Conservation (phyloP, 2,113 vertebrate species). For the Mobula birostris region DNA sequence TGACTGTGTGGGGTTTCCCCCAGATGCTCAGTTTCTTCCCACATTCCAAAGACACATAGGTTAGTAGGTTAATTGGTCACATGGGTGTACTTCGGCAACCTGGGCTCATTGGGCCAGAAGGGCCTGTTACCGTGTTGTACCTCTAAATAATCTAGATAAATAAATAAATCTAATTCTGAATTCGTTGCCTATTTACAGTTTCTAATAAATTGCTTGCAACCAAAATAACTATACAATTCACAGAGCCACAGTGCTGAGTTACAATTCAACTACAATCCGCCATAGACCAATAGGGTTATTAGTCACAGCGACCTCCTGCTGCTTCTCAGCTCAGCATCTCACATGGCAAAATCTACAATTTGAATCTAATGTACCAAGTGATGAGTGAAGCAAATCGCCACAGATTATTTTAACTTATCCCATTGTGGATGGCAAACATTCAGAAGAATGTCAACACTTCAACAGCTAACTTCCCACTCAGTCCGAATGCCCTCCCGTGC, state of each 20-base stretch:
- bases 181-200: neutral
- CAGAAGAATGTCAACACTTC: neutral
- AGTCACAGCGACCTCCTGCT: neutral
- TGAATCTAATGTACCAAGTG: neutral
- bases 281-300: neutral
- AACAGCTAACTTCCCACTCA: neutral
- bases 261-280: neutral
- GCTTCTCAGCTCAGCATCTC: conserved; percentile 2
- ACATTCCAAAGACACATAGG: too few relatives aligned
- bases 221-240: neutral
- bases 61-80: too few relatives aligned
- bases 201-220: neutral
- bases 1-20: too few relatives aligned
- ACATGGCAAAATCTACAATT: neutral
- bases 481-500: neutral
- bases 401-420: neutral
- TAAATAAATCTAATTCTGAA: neutral
- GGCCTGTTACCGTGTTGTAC: too few relatives aligned
- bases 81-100: too few relatives aligned
- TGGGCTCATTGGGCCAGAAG: too few relatives aligned
- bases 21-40: too few relatives aligned
- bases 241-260: neutral
- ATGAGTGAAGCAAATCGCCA: neutral
- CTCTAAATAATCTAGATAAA: too few relatives aligned
- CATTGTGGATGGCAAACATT: neutral